phyloP scores from a whole-genome alignment of 2,797 vertebrate species.

The Semaprochilodus insignis region DNA sequence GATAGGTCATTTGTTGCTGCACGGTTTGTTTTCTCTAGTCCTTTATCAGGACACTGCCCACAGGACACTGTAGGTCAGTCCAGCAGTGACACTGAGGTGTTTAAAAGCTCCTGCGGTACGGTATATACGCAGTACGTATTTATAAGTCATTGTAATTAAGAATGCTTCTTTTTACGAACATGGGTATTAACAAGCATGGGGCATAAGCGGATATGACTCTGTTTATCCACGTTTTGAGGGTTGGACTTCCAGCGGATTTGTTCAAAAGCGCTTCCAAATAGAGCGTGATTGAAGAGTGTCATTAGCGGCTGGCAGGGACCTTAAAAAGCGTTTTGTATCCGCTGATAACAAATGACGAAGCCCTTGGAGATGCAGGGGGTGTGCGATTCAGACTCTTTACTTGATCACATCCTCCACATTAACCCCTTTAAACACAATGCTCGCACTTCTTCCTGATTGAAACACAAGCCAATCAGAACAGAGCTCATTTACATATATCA shows the following conservation, averaged over 20 bases:
- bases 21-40: no score
- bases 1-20: no score
- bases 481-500: no score
- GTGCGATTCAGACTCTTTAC: neutral
- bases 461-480: no score
- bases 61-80: no score
- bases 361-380: neutral
- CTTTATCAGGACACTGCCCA: no score
- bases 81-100: no score
- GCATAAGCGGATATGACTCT: neutral
- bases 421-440: neutral
- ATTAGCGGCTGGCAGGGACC: constrained; percentile 4
- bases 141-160: no score
- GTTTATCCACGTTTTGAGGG: neutral
- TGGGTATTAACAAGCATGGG: neutral
- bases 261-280: constrained; percentile 1
- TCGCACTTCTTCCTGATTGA: no score
- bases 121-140: no score
- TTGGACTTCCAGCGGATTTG: constrained; percentile 20
- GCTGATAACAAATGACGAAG: neutral
- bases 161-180: neutral
- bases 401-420: neutral
- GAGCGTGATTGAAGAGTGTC: constrained; percentile 27
- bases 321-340: neutral
- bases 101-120: no score